These are phyloP conservation scores for Cydia pomonella DNA, from an alignment of 1,140 invertebrate species.

Conservation along the genomic window DNA sequence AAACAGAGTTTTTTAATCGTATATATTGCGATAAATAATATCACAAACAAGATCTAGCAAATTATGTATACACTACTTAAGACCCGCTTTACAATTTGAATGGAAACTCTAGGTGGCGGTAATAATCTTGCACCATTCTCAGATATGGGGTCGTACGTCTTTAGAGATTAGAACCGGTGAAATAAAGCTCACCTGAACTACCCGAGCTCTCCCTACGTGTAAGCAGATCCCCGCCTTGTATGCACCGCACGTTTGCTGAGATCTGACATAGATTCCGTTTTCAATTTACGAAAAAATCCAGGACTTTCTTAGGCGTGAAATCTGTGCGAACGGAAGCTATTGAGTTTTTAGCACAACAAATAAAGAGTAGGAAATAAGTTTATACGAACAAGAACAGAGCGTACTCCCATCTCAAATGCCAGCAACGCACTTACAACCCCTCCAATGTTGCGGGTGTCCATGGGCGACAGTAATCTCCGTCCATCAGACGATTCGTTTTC, in stretches of 20 bases:
- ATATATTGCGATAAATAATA: background rate
- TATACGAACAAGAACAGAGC: too few species aligned
- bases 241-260: constrained; percentile 17
- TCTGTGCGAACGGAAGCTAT: background rate
- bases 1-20: background rate
- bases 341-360: background rate
- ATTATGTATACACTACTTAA: background rate
- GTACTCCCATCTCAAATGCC: too few species aligned
- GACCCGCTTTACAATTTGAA: background rate
- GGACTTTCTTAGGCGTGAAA: background rate
- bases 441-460: too few species aligned
- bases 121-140: background rate
- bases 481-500: too few species aligned
- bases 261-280: constrained; percentile 25
- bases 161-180: constrained; percentile 16
- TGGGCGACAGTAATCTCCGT: too few species aligned
- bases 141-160: constrained; percentile 15
- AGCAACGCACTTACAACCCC: too few species aligned
- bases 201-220: background rate
- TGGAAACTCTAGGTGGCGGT: background rate
- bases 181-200: constrained; percentile 28
- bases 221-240: constrained; percentile 21
- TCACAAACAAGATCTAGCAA: background rate
- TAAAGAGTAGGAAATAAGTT: too few species aligned
- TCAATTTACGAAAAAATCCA: constrained; percentile 29